These are phyloP conservation scores for Guaruba guarouba DNA, from an alignment of 2,113 vertebrate species.

Conservation along the genomic window DNA sequence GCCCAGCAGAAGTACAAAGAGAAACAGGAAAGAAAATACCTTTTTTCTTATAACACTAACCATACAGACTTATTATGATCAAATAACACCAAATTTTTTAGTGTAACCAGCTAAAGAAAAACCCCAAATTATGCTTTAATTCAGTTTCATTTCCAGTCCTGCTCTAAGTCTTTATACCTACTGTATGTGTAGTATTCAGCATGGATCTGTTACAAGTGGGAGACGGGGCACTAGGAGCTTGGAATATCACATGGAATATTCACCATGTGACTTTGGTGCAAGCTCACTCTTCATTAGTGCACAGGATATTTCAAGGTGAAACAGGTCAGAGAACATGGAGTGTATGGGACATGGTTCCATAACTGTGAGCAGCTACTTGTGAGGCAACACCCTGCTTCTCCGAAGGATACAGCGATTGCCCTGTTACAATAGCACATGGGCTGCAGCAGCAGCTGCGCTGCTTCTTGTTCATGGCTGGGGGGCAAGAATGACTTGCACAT, in stretches of 20 bases:
- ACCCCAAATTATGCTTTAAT: neutral
- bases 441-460: neutral
- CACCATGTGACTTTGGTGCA: neutral
- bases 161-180: neutral
- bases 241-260: neutral
- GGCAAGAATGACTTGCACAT: neutral
- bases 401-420: neutral
- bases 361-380: neutral
- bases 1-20: neutral
- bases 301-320: neutral
- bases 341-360: neutral
- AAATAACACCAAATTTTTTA: neutral
- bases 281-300: neutral
- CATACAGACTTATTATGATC: neutral
- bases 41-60: neutral
- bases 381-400: neutral
- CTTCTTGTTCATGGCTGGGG: neutral
- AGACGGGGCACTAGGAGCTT: neutral
- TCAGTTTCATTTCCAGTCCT: neutral
- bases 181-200: neutral
- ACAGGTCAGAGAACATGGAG: neutral
- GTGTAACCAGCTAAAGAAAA: neutral
- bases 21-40: neutral
- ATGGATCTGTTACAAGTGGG: neutral
- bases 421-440: neutral